Evolutionary conservation across 2,888 invertebrate genomes (phyloP).

Genomic region (Aspidiotus destructor): DNA sequence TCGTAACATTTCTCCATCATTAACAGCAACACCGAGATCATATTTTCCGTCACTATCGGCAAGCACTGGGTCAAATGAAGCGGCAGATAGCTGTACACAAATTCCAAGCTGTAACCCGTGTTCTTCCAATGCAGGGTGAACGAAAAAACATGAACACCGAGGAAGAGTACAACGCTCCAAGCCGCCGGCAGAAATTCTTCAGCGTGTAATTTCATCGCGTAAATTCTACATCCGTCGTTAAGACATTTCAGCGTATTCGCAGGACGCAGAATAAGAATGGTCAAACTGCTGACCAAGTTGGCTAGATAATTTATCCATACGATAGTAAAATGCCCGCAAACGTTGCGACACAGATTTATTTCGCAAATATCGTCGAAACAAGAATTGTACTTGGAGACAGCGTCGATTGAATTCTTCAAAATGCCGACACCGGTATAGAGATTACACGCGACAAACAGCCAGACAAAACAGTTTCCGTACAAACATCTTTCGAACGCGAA

Average conservation of each 20-base stretch:
- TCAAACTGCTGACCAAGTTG: slow-evolving; percentile 24
- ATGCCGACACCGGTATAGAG: not conserved
- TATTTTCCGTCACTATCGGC: slow-evolving; percentile 29
- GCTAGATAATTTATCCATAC: slow-evolving; percentile 32
- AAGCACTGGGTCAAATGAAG: slow-evolving; percentile 26
- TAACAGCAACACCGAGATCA: slow-evolving; percentile 20
- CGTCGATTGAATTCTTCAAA: slow-evolving; percentile 4
- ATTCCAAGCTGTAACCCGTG: slow-evolving; percentile 5
- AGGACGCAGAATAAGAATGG: slow-evolving; percentile 13
- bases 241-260: slow-evolving; percentile 20
- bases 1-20: slow-evolving; percentile 23
- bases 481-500: slow-evolving; percentile 11
- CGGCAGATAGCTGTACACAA: slow-evolving; percentile 10
- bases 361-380: slow-evolving; percentile 32
- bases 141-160: slow-evolving; percentile 3
- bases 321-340: slow-evolving; percentile 32
- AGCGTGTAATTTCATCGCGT: not conserved
- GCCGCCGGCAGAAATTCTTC: not conserved
- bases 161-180: slow-evolving; percentile 24
- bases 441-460: slow-evolving; percentile 11
- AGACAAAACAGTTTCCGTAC: not conserved
- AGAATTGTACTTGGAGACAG: not conserved
- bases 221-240: slow-evolving; percentile 19
- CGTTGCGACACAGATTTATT: slow-evolving; percentile 29
- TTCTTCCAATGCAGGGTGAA: slow-evolving; percentile 25